Conservation (phyloP, 23 tunicate species). For the Ciona savignyi region DNA sequence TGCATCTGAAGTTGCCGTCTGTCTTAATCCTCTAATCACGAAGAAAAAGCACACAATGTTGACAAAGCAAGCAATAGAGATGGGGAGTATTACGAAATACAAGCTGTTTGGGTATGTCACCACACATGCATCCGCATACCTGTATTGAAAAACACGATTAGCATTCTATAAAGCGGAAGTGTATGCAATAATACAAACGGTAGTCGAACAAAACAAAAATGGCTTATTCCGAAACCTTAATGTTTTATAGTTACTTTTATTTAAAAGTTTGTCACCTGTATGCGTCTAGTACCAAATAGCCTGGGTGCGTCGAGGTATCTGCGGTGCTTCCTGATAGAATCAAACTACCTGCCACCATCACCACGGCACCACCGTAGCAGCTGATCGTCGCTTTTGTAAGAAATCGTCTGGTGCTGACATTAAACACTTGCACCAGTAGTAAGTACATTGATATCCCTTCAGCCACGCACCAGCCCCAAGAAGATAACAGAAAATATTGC, state of each 20-base stretch:
- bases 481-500: conserved; percentile 4
- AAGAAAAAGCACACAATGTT: conserved; percentile 10
- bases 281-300: background rate
- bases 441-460: conserved; percentile 18
- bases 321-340: background rate
- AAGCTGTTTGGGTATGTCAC: background rate
- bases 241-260: too few relatives aligned
- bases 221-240: too few relatives aligned
- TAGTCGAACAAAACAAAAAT: too few relatives aligned
- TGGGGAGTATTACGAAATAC: conserved; percentile 13
- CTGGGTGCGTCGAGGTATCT: background rate
- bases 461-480: conserved; percentile 12
- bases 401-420: conserved; percentile 6
- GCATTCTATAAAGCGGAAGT: too few relatives aligned
- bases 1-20: background rate
- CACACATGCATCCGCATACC: conserved; percentile 8
- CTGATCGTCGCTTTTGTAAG: conserved; percentile 14
- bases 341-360: background rate
- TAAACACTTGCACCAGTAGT: conserved; percentile 12
- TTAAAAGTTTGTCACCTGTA: background rate
- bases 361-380: conserved; percentile 7
- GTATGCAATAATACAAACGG: too few relatives aligned
- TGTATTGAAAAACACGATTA: conserved; percentile 4
- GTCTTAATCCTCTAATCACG: background rate
- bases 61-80: conserved; percentile 3